phyloP scores from a whole-genome alignment of 1,140 invertebrate genomes.

The Drosophila bocqueti region DNA sequence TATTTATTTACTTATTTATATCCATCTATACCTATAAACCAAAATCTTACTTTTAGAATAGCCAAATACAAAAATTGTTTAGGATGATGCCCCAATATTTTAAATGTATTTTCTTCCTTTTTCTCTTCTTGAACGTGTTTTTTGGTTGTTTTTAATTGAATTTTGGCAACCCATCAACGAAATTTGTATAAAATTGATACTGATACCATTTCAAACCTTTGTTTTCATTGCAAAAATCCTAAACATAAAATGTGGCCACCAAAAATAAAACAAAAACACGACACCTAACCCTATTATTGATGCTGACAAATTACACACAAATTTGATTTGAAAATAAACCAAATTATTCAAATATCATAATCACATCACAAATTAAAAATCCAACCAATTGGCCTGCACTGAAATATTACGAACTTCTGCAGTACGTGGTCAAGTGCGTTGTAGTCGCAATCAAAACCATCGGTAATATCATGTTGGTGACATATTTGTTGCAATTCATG shows the following conservation, averaged over 20 bases:
- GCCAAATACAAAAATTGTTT: conserved; percentile 17
- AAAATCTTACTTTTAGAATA: conserved; percentile 29
- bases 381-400: conserved; percentile 57
- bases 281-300: conserved; percentile 50
- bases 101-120: conserved; percentile 74
- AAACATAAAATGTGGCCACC: conserved; percentile 61
- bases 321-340: conserved; percentile 20
- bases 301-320: conserved; percentile 46
- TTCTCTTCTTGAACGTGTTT: conserved; percentile 68
- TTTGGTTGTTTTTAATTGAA: conserved; percentile 55
- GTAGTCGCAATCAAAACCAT: conserved; percentile 99
- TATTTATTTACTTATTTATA: conserved; percentile 4
- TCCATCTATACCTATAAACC: conserved; percentile 10
- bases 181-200: conserved; percentile 42
- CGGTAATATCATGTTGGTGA: conserved; percentile 99
- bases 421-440: conserved; percentile 99
- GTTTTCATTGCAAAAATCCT: conserved; percentile 52
- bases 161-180: conserved; percentile 57
- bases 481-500: conserved; percentile 99
- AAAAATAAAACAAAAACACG: conserved; percentile 36
- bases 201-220: conserved; percentile 58
- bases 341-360: conserved; percentile 18
- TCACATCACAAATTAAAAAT: conserved; percentile 27
- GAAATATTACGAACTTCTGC: conserved; percentile 70
- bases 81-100: conserved; percentile 57